A percentile compares a stretch with the other conserved stretches of the same genome.
phyloP scores from a whole-genome alignment of 2,113 vertebrate genomes.

The Chrysochloris asiatica region DNA sequence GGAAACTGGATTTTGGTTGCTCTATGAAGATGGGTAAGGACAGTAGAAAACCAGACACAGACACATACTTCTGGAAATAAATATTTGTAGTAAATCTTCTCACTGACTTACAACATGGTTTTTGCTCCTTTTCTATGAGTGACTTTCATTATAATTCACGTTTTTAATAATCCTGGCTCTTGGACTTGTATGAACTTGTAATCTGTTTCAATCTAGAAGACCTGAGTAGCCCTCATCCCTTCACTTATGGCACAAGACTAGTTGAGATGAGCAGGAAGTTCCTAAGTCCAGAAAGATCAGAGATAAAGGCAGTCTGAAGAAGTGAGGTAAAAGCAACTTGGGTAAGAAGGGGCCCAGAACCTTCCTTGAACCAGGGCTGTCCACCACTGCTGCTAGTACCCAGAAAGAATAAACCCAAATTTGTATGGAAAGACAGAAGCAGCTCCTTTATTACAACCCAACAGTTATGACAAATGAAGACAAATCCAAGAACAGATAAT shows the following conservation, averaged over 20 bases:
- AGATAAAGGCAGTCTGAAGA: neutral
- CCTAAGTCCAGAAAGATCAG: neutral
- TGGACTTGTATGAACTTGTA: neutral
- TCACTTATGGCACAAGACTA: neutral
- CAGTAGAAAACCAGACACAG: neutral
- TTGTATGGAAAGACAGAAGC: slow-evolving; percentile 42
- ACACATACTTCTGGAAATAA: neutral
- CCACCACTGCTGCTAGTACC: neutral
- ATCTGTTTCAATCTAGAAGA: neutral
- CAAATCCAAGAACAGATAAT: slow-evolving; percentile 73
- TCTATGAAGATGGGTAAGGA: neutral
- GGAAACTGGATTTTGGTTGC: neutral
- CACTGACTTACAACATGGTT: neutral
- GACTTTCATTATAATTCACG: neutral
- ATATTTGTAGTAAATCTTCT: neutral
- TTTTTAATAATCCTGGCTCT: neutral
- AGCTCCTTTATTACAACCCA: slow-evolving; percentile 55
- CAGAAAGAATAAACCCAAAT: slow-evolving; percentile 34
- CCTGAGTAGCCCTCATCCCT: neutral
- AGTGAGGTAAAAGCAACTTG: neutral
- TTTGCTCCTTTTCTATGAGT: neutral
- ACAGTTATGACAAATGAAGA: slow-evolving; percentile 75
- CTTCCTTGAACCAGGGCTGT: neutral
- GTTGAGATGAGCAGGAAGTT: neutral
- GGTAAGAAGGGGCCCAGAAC: neutral